Percentiles rank a stretch among this genome's conserved stretches.
These are phyloP conservation scores for Cochlearius cochlearius DNA, from an alignment of 2,113 vertebrate species.

Conservation along the genomic window DNA sequence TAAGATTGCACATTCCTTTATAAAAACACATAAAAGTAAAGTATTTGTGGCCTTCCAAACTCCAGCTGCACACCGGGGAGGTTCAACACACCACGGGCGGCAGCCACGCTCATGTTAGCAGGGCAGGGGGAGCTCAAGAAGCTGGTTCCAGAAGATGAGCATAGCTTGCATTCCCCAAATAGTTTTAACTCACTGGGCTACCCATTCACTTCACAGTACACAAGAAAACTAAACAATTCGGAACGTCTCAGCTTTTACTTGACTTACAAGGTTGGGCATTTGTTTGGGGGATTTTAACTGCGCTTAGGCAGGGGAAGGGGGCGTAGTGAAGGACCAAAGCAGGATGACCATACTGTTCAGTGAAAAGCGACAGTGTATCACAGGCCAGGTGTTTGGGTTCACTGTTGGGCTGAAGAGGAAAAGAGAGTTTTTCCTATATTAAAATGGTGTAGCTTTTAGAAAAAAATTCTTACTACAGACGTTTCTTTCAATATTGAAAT, in stretches of 20 bases:
- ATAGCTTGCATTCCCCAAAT: slow-evolving; percentile 1
- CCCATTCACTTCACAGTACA: not conserved
- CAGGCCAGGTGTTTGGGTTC: not conserved
- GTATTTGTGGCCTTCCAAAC: not conserved
- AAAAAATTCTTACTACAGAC: not conserved
- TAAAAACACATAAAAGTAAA: not conserved
- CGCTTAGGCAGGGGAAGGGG: not conserved
- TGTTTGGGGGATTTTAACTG: not conserved
- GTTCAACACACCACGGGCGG: not conserved
- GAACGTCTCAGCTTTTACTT: not conserved
- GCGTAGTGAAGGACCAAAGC: not conserved
- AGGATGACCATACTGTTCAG: not conserved
- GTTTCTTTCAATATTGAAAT: not conserved
- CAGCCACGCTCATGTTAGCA: fast-evolving
- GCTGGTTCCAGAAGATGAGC: not conserved
- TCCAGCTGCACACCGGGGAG: not conserved
- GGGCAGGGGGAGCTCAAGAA: not conserved
- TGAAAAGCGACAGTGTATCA: not conserved
- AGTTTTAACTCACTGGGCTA: not conserved
- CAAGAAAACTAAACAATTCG: not conserved
- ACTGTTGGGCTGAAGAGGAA: not conserved
- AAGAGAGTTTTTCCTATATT: not conserved
- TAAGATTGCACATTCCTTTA: not conserved
- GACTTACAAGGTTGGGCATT: not conserved
- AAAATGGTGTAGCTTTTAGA: not conserved